These are phyloP conservation scores for Cairina moschata DNA, from an alignment of 2,113 vertebrate species.

Conservation along the genomic window DNA sequence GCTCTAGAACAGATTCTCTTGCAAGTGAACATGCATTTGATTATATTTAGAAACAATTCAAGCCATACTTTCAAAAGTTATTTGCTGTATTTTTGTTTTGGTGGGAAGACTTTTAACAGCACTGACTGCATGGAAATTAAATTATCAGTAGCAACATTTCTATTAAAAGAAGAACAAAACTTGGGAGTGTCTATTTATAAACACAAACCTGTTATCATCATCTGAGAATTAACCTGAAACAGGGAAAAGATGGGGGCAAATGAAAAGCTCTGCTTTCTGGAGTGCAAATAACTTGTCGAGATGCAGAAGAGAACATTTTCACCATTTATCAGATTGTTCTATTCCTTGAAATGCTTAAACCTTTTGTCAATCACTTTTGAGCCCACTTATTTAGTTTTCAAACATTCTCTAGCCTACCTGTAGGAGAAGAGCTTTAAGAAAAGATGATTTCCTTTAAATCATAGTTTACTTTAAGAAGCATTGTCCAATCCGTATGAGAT, in stretches of 20 bases:
- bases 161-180: background rate
- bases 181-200: background rate
- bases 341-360: background rate
- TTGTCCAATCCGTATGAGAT: background rate
- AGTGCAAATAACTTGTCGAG: background rate
- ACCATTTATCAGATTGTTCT: conserved; percentile 25
- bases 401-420: background rate
- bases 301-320: background rate
- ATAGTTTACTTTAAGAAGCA: background rate
- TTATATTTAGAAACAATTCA: background rate
- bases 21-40: background rate
- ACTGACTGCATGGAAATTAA: background rate
- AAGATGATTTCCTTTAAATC: background rate
- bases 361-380: background rate
- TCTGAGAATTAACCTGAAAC: background rate
- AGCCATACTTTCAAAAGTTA: background rate
- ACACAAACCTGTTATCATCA: background rate
- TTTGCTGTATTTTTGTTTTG: background rate
- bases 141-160: background rate
- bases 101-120: background rate
- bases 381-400: background rate
- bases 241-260: conserved; percentile 12
- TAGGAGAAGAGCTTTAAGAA: background rate
- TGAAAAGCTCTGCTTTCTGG: conserved; percentile 8
- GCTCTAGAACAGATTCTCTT: background rate